phyloP scores from a whole-genome alignment of 2,797 vertebrate genomes.

The Gadopsis marmoratus region DNA sequence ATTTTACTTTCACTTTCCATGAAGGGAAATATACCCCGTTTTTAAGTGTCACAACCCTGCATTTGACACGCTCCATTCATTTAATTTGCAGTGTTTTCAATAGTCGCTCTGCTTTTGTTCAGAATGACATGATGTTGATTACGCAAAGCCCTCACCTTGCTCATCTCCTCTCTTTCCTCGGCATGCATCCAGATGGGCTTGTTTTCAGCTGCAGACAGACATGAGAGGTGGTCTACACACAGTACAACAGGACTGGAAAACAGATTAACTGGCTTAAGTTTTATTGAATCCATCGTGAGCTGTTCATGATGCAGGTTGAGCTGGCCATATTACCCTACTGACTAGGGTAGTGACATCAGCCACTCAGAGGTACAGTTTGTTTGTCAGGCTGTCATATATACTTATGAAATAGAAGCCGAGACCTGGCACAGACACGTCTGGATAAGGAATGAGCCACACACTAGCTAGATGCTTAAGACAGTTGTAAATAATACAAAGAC shows the following conservation, averaged over 20 bases:
- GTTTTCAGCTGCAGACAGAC: constrained; percentile 91
- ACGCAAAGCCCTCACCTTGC: constrained; percentile 89
- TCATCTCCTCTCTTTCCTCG: constrained; percentile 98
- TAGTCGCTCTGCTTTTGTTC: not conserved
- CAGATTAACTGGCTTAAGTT: not conserved
- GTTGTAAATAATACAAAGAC: not conserved
- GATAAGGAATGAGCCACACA: not conserved
- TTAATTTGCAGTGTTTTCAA: not conserved
- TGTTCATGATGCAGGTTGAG: constrained; percentile 6
- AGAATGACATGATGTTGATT: not conserved
- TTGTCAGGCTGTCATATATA: not conserved
- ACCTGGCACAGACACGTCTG: not conserved
- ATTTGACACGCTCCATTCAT: not conserved
- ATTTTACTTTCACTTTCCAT: constrained; percentile 2
- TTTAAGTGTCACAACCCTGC: not conserved
- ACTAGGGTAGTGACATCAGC: not conserved
- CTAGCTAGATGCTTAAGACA: no score
- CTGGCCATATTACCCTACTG: no score
- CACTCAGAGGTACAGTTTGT: not conserved
- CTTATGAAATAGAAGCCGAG: not conserved
- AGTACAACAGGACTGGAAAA: constrained; percentile 24
- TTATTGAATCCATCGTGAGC: not conserved
- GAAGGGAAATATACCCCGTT: not conserved
- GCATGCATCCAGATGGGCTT: constrained; percentile 99
- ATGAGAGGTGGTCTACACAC: constrained; percentile 58